These are phyloP conservation scores for Mixornis gularis DNA, from an alignment of 2,113 vertebrate species.

Conservation along the genomic window DNA sequence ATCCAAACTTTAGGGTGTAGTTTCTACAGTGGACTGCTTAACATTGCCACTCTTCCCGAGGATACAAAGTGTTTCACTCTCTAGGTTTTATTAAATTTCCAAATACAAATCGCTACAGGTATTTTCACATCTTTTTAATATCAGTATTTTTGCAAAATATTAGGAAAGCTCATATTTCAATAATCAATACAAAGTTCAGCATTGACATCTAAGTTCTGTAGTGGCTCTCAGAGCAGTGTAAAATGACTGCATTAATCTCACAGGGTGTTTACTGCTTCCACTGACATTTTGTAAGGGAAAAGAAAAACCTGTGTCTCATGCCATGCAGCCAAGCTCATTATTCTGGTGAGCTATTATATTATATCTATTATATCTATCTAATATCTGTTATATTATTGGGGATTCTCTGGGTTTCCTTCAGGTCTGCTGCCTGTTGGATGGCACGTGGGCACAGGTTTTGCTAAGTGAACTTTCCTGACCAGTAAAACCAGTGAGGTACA, in stretches of 20 bases:
- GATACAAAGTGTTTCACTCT: background rate
- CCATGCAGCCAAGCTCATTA: background rate
- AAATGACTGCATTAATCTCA: background rate
- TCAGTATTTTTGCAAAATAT: background rate
- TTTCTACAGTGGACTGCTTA: background rate
- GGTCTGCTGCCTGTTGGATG: background rate
- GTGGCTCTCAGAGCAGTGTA: background rate
- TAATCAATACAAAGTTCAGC: background rate
- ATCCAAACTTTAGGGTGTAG: background rate
- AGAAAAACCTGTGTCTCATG: background rate
- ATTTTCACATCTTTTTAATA: background rate
- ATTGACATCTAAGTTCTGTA: background rate
- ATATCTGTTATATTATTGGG: too few species aligned
- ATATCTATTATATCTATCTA: too few species aligned
- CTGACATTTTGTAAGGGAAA: background rate
- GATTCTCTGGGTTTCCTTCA: background rate
- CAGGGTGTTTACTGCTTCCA: background rate
- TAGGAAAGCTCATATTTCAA: background rate
- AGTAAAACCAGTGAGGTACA: background rate
- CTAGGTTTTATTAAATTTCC: background rate
- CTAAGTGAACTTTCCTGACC: background rate
- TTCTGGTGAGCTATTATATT: background rate
- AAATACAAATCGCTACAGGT: background rate
- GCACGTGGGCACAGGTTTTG: accelerated
- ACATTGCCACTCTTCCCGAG: background rate